Evolutionary conservation across 2,888 invertebrate genomes (phyloP), one percentile per base, ranked within the genome.

Genomic region (Achlya flavicornis): DNA sequence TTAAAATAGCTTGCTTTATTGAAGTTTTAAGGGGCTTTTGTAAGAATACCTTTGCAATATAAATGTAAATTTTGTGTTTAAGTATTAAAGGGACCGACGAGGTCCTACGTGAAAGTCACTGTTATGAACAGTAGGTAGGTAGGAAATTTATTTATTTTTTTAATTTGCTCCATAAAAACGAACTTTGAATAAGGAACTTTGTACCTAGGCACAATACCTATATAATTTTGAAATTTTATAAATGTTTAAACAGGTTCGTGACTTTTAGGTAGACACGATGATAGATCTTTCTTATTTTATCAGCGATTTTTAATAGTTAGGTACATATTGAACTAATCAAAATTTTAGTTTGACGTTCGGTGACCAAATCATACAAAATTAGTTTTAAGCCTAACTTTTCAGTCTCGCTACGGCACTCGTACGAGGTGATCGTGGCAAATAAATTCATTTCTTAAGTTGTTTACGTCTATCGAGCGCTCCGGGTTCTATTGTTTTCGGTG

Each of bases 21-120:
- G 10, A 19, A 53, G 53, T 19, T 53, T n/a, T 53, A 53, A 53
- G 53, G n/a, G 19, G 53, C 53, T 53, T 53, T 53, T 53, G 74
- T 74, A 76, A 73, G 70, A 70, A 70, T 72, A 75, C 77, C 73
- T 81, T 77, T 65, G 78, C 79, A 83, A 83, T 83, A 79, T 83
- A 83, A 81, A 83, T 83, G 78, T 76, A 79, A 83, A 83, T 81
- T 80, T 69, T 63, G 59, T 66, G 59, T 66, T 66, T 69, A 76
- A 77, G 75, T 69, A 73, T 66, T 59, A 64, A 41, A 62, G 68
- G 76, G 75, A 70, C 76, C 71, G 70, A 70, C 70, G 19, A 53
- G 65, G 63, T 69, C 68, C 67, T 73, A 73, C 73, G 69, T 66
- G 53, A 71, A 74, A 81, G 78, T 64, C 77, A 81, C 75, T 80